These are phyloP conservation scores for Rhinella marina DNA, from an alignment of 2,797 vertebrate genomes.

Conservation along the genomic window DNA sequence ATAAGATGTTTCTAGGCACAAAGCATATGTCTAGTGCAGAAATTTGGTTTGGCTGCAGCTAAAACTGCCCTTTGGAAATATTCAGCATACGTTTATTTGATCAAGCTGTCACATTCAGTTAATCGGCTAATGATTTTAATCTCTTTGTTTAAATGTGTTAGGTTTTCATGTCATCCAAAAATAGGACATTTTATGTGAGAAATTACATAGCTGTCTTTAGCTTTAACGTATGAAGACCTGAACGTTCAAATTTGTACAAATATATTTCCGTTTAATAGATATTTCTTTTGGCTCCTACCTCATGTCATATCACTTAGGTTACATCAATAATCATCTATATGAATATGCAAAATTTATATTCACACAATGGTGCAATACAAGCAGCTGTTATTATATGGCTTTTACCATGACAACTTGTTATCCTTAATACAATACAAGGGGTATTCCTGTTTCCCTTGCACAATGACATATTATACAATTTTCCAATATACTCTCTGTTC, in stretches of 20 bases:
- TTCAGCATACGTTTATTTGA: constrained; percentile 84
- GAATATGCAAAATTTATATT: background rate
- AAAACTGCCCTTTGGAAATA: constrained; percentile 79
- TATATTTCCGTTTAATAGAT: constrained; percentile 60
- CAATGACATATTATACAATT: no score
- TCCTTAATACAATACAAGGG: no score
- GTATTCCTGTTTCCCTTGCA: no score
- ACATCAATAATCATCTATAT: background rate
- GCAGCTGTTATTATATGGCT: background rate
- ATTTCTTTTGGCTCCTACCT: constrained; percentile 30
- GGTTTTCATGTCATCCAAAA: constrained; percentile 75
- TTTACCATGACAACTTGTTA: background rate
- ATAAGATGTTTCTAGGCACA: constrained; percentile 78
- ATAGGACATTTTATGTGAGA: constrained; percentile 76
- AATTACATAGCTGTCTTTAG: constrained; percentile 72
- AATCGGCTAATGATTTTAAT: constrained; percentile 85
- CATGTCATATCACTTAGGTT: constrained; percentile 14
- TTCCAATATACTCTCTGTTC: no score
- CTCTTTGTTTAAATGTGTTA: constrained; percentile 85
- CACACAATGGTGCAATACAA: background rate
- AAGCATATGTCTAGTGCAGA: constrained; percentile 81
- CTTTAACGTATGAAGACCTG: constrained; percentile 76
- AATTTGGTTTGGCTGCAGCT: constrained; percentile 80
- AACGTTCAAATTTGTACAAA: constrained; percentile 73
- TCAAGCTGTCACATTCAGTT: constrained; percentile 83